These are phyloP conservation scores for Ichneumoninae sp. DNA, from an alignment of 2,888 invertebrate genomes.

Conservation along the genomic window DNA sequence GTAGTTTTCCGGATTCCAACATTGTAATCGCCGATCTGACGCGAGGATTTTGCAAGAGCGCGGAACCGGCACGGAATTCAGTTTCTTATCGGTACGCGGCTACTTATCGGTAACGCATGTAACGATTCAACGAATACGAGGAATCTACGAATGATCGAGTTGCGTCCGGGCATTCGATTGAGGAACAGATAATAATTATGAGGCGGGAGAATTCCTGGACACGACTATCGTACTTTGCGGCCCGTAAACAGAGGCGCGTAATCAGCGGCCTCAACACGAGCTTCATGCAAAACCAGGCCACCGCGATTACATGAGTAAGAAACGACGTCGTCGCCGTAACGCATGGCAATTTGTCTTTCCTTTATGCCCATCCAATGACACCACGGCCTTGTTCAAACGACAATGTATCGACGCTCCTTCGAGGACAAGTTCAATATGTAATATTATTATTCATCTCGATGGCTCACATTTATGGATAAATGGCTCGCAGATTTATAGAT, in stretches of 20 bases:
- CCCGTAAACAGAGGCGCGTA: constrained; percentile 7
- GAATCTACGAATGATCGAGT: background rate
- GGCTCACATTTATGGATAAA: background rate
- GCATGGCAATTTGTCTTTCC: constrained; percentile 41
- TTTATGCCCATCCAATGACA: constrained; percentile 9
- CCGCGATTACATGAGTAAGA: constrained; percentile 62
- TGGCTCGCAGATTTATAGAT: too few relatives aligned
- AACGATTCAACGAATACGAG: background rate
- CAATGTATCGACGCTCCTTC: constrained; percentile 40
- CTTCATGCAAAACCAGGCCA: constrained; percentile 62
- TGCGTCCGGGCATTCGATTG: background rate
- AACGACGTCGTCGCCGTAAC: constrained; percentile 50
- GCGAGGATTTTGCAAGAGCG: background rate
- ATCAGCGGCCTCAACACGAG: constrained; percentile 42
- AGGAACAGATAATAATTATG: background rate
- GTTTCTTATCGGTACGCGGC: background rate
- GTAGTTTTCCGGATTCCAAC: constrained; percentile 71
- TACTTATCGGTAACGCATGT: background rate
- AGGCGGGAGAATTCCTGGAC: constrained; percentile 17
- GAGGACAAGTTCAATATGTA: constrained; percentile 53
- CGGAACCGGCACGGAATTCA: background rate
- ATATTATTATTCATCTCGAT: constrained; percentile 15
- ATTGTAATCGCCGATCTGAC: background rate
- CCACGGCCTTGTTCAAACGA: constrained; percentile 24
- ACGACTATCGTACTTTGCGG: background rate